Evolutionary conservation across 2,888 invertebrate species (phyloP).

Genomic region (Plagodis pulveraria): DNA sequence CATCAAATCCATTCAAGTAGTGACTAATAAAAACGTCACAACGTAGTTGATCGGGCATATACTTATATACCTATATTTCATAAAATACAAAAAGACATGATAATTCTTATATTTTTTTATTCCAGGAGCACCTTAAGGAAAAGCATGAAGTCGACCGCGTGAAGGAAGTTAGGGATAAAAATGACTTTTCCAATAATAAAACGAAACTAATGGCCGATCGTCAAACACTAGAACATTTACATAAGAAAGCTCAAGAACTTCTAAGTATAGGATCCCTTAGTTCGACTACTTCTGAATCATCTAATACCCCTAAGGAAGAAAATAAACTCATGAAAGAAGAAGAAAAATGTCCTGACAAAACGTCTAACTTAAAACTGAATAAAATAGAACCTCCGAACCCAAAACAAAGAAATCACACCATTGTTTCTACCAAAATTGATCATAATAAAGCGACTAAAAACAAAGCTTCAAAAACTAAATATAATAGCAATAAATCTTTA

Average conservation of each 20-base stretch:
- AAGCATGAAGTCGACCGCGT: constrained; percentile 24
- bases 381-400: constrained; percentile 21
- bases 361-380: constrained; percentile 16
- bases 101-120: constrained; percentile 3
- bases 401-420: constrained; percentile 21
- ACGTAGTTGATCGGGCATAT: too few species aligned
- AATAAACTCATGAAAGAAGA: constrained; percentile 33
- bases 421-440: constrained; percentile 11
- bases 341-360: constrained; percentile 17
- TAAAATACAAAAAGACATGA: background rate
- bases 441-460: constrained; percentile 17
- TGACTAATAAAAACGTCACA: too few species aligned
- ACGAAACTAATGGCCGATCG: constrained; percentile 48
- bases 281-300: constrained; percentile 66
- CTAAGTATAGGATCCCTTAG: constrained; percentile 63
- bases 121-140: constrained; percentile 26
- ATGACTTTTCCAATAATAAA: constrained; percentile 34
- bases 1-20: too few species aligned
- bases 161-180: constrained; percentile 33
- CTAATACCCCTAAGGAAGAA: constrained; percentile 46
- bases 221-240: constrained; percentile 67
- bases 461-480: constrained; percentile 14
- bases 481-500: constrained; percentile 22
- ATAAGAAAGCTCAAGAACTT: constrained; percentile 74
- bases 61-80: background rate